Evolutionary conservation across 1,140 invertebrate species (phyloP).

Genomic region (Drosophila aff.): DNA sequence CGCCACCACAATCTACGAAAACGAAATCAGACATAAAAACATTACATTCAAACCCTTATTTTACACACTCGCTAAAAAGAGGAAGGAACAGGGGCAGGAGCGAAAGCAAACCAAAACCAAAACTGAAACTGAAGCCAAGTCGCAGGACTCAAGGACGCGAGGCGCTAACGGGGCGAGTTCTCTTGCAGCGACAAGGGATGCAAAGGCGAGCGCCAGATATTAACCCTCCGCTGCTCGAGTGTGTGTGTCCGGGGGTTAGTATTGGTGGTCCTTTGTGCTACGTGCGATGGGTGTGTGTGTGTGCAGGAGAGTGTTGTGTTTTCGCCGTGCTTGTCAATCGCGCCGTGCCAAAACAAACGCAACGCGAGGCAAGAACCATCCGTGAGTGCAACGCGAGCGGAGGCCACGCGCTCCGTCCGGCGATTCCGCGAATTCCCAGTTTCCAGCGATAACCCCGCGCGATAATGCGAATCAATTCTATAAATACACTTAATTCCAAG

Average conservation of each 20-base stretch:
- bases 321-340: constrained; percentile 76
- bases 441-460: constrained; percentile 26
- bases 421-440: constrained; percentile 14
- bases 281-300: constrained; percentile 26
- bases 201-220: constrained; percentile 77
- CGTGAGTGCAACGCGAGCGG: constrained; percentile 81
- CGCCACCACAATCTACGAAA: constrained; percentile 57
- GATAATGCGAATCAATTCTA: constrained; percentile 12
- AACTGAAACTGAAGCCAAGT: constrained; percentile 58
- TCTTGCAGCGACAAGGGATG: constrained; percentile 72
- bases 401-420: constrained; percentile 54
- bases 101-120: constrained; percentile 61
- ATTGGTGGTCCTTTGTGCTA: constrained; percentile 60
- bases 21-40: constrained; percentile 85
- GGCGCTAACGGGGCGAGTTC: constrained; percentile 56
- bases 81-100: constrained; percentile 48
- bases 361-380: constrained; percentile 83
- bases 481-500: constrained; percentile 22
- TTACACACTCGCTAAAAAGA: constrained; percentile 63
- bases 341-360: constrained; percentile 84
- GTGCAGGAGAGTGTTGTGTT: constrained; percentile 38
- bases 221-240: constrained; percentile 59
- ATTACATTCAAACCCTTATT: constrained; percentile 85
- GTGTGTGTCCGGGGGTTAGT: constrained; percentile 28
- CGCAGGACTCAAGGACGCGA: constrained; percentile 64